phyloP scores from a whole-genome alignment of 1,140 invertebrate species.

The Ctenoplectra terminalis region DNA sequence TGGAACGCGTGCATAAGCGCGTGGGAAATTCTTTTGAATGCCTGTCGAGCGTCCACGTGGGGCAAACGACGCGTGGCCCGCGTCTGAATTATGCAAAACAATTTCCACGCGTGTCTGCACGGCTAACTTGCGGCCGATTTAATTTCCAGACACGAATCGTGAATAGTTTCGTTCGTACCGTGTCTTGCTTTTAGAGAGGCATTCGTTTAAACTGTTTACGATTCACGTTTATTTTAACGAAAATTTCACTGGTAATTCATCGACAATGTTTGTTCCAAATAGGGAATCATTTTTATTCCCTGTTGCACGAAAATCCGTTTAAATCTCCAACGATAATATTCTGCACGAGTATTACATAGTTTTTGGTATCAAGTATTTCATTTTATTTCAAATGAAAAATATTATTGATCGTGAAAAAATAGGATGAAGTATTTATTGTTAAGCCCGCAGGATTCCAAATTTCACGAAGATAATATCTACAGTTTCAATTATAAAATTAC shows the following conservation, averaged over 20 bases:
- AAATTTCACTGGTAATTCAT: background rate
- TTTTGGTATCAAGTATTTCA: background rate
- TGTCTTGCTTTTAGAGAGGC: background rate
- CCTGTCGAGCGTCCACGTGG: background rate
- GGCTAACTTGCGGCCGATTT: slow-evolving; percentile 3
- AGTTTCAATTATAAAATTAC: background rate
- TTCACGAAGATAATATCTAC: background rate
- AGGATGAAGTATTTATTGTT: background rate
- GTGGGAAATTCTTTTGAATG: slow-evolving; percentile 26
- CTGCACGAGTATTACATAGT: background rate
- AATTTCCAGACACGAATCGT: background rate
- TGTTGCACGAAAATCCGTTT: too few species aligned
- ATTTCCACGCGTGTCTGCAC: slow-evolving; percentile 11
- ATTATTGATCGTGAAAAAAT: background rate
- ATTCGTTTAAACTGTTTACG: slow-evolving; percentile 4
- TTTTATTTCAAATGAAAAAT: background rate
- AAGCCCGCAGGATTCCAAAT: background rate
- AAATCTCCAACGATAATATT: background rate
- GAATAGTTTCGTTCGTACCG: background rate
- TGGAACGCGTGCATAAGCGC: background rate
- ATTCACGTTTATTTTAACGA: background rate
- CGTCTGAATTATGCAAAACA: slow-evolving; percentile 43
- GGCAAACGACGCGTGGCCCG: too few species aligned
- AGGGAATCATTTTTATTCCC: background rate
- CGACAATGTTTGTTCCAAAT: background rate